phyloP scores from a whole-genome alignment of 2,113 vertebrate genomes.

The Mus spicilegus region DNA sequence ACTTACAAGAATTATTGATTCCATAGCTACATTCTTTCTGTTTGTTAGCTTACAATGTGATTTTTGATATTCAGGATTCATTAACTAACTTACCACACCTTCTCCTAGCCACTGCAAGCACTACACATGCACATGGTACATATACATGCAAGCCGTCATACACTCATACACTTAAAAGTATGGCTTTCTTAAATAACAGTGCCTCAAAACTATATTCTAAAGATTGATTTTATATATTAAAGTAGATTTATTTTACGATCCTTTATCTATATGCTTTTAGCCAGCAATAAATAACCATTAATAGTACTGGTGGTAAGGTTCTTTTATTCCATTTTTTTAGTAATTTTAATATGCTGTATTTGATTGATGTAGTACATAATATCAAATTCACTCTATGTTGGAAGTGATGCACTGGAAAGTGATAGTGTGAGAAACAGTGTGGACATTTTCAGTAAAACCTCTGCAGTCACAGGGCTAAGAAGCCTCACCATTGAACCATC shows the following conservation, averaged over 20 bases:
- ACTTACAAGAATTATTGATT: not conserved
- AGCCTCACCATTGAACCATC: constrained; percentile 7
- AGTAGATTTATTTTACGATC: constrained; percentile 25
- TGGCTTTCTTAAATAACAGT: not conserved
- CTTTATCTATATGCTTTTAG: constrained; percentile 30
- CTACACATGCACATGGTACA: not conserved
- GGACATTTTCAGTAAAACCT: constrained; percentile 14
- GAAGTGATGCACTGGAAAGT: constrained; percentile 26
- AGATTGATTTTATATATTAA: constrained; percentile 27
- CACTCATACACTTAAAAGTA: not conserved
- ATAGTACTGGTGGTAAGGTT: constrained; percentile 33
- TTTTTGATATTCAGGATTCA: not conserved
- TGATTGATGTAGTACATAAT: not conserved
- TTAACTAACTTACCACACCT: not conserved
- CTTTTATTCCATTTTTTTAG: not conserved
- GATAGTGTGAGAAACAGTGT: not conserved
- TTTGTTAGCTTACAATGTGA: not conserved
- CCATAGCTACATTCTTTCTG: not conserved
- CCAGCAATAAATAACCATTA: constrained; percentile 19
- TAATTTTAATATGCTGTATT: constrained; percentile 55
- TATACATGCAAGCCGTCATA: too few species aligned
- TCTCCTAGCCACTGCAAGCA: not conserved
- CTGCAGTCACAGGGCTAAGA: not conserved
- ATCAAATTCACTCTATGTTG: not conserved
- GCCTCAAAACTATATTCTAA: not conserved